Percentiles rank a stretch among this genome's conserved stretches.
Conservation (phyloP, 1,140 invertebrate genomes). For the Zaprionus ornatus region DNA sequence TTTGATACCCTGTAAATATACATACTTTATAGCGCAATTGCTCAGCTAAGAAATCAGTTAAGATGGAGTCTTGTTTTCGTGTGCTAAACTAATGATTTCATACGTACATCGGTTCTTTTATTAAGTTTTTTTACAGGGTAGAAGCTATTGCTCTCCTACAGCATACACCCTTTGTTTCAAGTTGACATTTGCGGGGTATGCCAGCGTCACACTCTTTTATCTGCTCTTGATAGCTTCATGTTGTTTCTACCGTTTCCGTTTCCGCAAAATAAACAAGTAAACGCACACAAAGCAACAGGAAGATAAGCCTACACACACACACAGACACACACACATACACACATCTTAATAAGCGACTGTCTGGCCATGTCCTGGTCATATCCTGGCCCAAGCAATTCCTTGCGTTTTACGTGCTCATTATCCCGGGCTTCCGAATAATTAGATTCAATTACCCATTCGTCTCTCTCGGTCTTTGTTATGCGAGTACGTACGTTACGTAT, state of each 20-base stretch:
- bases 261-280: constrained; percentile 17
- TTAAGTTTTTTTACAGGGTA: not conserved
- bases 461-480: constrained; percentile 32
- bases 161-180: not conserved
- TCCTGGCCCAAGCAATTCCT: constrained; percentile 25
- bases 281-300: not conserved
- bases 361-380: constrained; percentile 16
- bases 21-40: too few relatives aligned
- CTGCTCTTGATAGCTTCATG: constrained; percentile 27
- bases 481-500: constrained; percentile 1
- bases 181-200: not conserved
- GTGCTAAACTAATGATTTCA: too few relatives aligned
- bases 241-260: constrained; percentile 36
- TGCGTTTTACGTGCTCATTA: constrained; percentile 77
- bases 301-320: constrained; percentile 8
- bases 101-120: too few relatives aligned
- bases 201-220: constrained; percentile 13
- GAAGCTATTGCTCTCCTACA: accelerated
- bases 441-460: constrained; percentile 74
- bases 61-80: too few relatives aligned
- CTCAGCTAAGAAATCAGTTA: too few relatives aligned
- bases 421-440: constrained; percentile 75
- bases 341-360: constrained; percentile 1
- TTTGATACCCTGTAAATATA: not conserved
- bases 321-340: not conserved